A percentile compares a stretch with the other conserved stretches of the same genome.
phyloP scores from a whole-genome alignment of 30 jellyfish, hydroid and myxozoan genomes.

The Aurelia aurita region DNA sequence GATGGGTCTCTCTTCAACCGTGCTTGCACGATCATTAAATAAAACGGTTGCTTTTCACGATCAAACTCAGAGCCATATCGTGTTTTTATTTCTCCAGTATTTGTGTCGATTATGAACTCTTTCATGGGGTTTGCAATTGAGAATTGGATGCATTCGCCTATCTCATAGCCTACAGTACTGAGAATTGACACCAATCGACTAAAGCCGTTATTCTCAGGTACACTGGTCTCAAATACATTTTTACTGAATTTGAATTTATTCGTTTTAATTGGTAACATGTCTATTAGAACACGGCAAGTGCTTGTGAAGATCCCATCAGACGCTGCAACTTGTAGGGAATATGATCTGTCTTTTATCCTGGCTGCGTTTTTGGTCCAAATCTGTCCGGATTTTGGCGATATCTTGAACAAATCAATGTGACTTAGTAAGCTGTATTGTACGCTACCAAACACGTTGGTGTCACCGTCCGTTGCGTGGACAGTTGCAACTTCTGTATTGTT shows the following conservation, averaged over 20 bases:
- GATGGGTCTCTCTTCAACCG: constrained; percentile 43
- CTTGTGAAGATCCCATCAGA: constrained; percentile 89
- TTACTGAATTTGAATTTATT: constrained; percentile 63
- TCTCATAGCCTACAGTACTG: constrained; percentile 85
- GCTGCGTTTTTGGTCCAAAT: constrained; percentile 56
- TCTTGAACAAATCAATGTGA: constrained; percentile 49
- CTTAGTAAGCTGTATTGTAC: constrained; percentile 57
- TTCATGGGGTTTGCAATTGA: constrained; percentile 70
- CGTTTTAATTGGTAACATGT: constrained; percentile 18
- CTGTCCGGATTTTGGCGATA: constrained; percentile 75
- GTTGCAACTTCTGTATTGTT: constrained; percentile 72
- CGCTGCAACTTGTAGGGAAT: constrained; percentile 66
- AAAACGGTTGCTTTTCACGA: constrained; percentile 71
- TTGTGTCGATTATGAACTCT: constrained; percentile 53
- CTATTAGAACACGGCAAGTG: constrained; percentile 58
- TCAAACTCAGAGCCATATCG: constrained; percentile 64
- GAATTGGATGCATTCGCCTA: constrained; percentile 75
- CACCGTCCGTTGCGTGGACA: constrained; percentile 86
- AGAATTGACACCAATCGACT: constrained; percentile 38
- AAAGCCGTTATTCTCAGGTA: constrained; percentile 65
- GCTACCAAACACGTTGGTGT: constrained; percentile 67
- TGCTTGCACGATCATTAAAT: constrained; percentile 82
- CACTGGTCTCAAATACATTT: constrained; percentile 42
- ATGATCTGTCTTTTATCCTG: constrained; percentile 15
- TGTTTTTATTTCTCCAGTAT: constrained; percentile 70